Evolutionary conservation across 1,140 invertebrate genomes (phyloP).

Genomic region (Batillaria attramentaria): DNA sequence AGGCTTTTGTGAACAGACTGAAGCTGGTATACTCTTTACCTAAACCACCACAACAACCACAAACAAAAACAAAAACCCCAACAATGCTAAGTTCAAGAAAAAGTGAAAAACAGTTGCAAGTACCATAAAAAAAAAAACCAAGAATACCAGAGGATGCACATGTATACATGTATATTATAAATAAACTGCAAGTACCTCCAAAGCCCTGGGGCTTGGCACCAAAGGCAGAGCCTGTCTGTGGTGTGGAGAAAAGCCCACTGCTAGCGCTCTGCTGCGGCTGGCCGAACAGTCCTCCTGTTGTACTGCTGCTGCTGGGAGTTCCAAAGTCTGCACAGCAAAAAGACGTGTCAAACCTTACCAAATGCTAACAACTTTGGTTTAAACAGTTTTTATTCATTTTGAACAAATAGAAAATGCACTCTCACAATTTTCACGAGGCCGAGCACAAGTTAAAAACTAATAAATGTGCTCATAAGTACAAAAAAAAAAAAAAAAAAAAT

Average conservation of each 20-base stretch:
- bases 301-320: constrained; percentile 29
- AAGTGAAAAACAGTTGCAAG: no score
- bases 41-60: no score
- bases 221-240: constrained; percentile 54
- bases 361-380: neutral
- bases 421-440: no score
- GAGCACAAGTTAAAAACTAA: no score
- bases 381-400: neutral
- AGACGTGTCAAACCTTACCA: neutral
- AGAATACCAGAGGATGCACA: neutral
- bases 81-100: no score
- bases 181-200: no score
- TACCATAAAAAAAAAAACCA: neutral
- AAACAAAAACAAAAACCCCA: no score
- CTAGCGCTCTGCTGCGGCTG: constrained; percentile 40
- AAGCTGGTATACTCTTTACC: no score
- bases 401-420: neutral
- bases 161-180: no score
- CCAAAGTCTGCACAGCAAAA: constrained; percentile 35
- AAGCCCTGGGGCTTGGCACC: constrained; percentile 55
- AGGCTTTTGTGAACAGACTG: no score
- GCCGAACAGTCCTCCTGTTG: constrained; percentile 55
- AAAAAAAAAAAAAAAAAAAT: no score
- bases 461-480: no score
- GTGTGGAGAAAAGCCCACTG: constrained; percentile 57